A percentile compares a stretch with the other conserved stretches of the same genome.
Evolutionary conservation across 2,797 vertebrate species (phyloP).

Genomic region (Heliangelus exortis): DNA sequence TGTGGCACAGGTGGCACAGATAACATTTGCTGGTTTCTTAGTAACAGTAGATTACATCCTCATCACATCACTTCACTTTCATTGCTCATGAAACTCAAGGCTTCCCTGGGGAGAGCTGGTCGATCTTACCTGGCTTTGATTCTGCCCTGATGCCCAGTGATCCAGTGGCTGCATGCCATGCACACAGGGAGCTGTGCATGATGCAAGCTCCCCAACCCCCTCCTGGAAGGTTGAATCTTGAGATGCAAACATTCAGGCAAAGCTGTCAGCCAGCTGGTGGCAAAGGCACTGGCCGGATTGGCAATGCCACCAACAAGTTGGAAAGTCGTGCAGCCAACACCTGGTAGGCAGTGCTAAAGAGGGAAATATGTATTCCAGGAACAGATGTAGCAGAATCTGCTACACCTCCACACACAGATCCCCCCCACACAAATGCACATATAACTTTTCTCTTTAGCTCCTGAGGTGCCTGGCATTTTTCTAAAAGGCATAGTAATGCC

Average conservation of each 20-base stretch:
- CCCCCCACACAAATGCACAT: constrained; percentile 55
- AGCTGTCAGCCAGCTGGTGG: constrained; percentile 69
- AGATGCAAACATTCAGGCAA: constrained; percentile 33
- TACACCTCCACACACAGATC: constrained; percentile 64
- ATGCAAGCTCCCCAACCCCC: background rate
- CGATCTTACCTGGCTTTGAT: background rate
- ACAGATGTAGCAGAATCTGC: constrained; percentile 68
- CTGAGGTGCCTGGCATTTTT: constrained; percentile 28
- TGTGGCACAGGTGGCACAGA: background rate
- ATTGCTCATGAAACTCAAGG: background rate
- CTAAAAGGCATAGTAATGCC: background rate
- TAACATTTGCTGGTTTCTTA: constrained; percentile 12
- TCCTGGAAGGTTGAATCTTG: background rate
- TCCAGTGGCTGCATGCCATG: background rate
- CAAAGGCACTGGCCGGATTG: constrained; percentile 57
- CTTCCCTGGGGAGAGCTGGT: background rate
- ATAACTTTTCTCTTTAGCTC: constrained; percentile 15
- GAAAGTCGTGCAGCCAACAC: constrained; percentile 61
- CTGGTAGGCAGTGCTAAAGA: constrained; percentile 69
- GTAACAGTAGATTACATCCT: background rate
- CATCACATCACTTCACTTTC: background rate
- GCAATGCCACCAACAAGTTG: constrained; percentile 48
- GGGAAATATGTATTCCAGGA: constrained; percentile 64
- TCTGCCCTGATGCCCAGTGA: background rate
- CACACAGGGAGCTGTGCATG: accelerated